These are phyloP conservation scores for Himalopsyche phryganea DNA, from an alignment of 1,140 invertebrate genomes.

Conservation along the genomic window DNA sequence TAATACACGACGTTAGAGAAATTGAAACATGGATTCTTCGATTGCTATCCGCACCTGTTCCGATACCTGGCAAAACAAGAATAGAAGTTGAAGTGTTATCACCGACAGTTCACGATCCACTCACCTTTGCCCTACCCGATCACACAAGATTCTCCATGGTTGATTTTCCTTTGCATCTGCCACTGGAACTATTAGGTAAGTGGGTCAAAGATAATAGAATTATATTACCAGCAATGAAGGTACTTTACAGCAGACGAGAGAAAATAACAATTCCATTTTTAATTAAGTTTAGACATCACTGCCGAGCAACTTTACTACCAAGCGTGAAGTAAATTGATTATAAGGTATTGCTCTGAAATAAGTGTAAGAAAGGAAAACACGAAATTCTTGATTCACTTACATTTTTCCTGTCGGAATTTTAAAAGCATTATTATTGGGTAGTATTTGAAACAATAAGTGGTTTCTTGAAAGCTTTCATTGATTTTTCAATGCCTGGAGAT, in stretches of 20 bases:
- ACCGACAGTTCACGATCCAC: slow-evolving; percentile 77
- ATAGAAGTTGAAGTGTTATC: slow-evolving; percentile 93
- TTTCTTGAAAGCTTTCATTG: too few relatives aligned
- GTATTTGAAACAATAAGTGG: too few relatives aligned
- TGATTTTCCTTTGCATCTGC: slow-evolving; percentile 97
- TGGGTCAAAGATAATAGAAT: slow-evolving; percentile 13
- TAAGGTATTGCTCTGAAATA: too few relatives aligned
- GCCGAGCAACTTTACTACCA: too few relatives aligned
- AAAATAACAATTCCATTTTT: neutral
- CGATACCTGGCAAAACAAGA: slow-evolving; percentile 93
- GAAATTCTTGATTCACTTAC: slow-evolving; percentile 3
- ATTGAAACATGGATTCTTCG: slow-evolving; percentile 98
- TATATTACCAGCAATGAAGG: neutral
- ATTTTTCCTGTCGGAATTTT: too few relatives aligned
- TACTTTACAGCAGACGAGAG: neutral
- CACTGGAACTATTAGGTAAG: slow-evolving; percentile 86
- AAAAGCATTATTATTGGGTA: too few relatives aligned
- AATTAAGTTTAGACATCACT: too few relatives aligned
- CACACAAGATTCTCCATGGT: slow-evolving; percentile 93
- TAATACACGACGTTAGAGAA: slow-evolving; percentile 93
- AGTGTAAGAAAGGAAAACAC: neutral
- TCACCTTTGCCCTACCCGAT: slow-evolving; percentile 95
- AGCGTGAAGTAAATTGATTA: too few relatives aligned
- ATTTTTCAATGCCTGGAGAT: too few relatives aligned
- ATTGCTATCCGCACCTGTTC: slow-evolving; percentile 93